Evolutionary conservation across 2,113 vertebrate species (phyloP).

Genomic region (Sebastes schlegelii): DNA sequence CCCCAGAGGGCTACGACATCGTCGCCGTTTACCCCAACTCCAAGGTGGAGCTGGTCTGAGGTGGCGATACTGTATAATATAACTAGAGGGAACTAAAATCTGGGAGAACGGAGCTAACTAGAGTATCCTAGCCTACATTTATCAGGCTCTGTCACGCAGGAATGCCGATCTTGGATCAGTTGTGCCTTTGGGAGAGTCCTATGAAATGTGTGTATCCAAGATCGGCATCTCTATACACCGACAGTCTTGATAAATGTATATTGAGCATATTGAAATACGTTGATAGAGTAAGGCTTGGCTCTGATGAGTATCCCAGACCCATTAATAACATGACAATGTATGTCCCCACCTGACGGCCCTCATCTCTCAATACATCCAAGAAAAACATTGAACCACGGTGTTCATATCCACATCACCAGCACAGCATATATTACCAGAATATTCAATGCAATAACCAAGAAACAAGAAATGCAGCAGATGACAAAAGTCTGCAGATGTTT

Average conservation of each 20-base stretch:
- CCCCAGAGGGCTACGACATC: conserved; percentile 97
- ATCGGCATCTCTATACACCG: conserved; percentile 39
- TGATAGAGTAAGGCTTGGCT: conserved; percentile 34
- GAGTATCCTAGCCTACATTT: conserved; percentile 31
- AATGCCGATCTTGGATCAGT: conserved; percentile 49
- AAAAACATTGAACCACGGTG: not conserved
- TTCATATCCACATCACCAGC: conserved; percentile 6
- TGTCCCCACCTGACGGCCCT: conserved; percentile 13
- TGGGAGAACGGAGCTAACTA: conserved; percentile 32
- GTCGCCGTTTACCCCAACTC: conserved; percentile 99
- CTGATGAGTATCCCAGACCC: conserved; percentile 15
- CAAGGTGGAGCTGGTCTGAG: conserved; percentile 94
- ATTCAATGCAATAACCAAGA: not conserved
- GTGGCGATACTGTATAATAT: not conserved
- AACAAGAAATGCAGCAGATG: not conserved
- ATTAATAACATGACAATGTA: not conserved
- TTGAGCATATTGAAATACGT: conserved; percentile 35
- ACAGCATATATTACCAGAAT: not conserved
- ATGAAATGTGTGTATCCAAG: conserved; percentile 35
- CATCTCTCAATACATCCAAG: conserved; percentile 23
- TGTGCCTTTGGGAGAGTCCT: conserved; percentile 33
- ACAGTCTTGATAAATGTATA: conserved; percentile 40
- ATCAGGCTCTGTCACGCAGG: conserved; percentile 42
- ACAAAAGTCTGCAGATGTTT: not conserved
- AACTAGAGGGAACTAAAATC: conserved; percentile 32